Percentiles rank a stretch among this genome's conserved stretches.
phyloP scores from a whole-genome alignment of 2,113 vertebrate species.

The Cyprinodon brontotheroides region DNA sequence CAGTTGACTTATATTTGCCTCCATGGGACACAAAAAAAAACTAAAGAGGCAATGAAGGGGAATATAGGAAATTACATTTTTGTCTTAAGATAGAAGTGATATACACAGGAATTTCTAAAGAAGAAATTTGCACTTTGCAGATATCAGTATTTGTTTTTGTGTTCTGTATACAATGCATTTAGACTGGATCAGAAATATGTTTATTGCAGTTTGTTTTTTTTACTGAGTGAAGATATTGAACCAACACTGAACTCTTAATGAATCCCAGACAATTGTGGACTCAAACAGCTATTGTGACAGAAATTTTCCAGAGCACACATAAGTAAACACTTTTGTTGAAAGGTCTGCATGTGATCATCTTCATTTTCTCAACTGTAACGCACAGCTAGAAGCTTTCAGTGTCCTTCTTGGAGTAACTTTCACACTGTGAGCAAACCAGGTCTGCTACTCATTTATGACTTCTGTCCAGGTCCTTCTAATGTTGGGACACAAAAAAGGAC shows the following conservation, averaged over 20 bases:
- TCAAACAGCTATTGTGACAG: conserved; percentile 2
- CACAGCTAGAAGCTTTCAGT: conserved; percentile 37
- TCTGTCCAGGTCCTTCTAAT: conserved; percentile 36
- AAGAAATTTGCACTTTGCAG: conserved; percentile 34
- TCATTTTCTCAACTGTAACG: conserved; percentile 27
- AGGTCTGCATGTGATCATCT: conserved; percentile 8
- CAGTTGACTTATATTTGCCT: conserved; percentile 37
- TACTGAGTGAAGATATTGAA: neutral
- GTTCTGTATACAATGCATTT: conserved; percentile 2
- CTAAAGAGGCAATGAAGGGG: conserved; percentile 22
- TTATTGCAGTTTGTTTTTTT: neutral
- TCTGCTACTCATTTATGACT: conserved; percentile 22
- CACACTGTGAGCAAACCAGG: conserved; percentile 63
- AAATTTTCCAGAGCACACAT: conserved; percentile 53
- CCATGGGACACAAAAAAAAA: conserved; percentile 30
- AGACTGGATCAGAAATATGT: neutral
- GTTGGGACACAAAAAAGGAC: conserved; percentile 39
- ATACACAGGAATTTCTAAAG: neutral
- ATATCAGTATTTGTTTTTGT: conserved; percentile 24
- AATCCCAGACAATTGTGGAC: conserved; percentile 12
- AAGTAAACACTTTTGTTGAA: conserved; percentile 12
- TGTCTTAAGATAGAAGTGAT: conserved; percentile 42
- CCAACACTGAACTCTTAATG: neutral
- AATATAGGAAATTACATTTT: conserved; percentile 3
- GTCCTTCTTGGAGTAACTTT: conserved; percentile 44